Evolutionary conservation across 2,797 vertebrate genomes (phyloP), one percentile per base, ranked within the genome.

Genomic region (Aldrovandia affinis): DNA sequence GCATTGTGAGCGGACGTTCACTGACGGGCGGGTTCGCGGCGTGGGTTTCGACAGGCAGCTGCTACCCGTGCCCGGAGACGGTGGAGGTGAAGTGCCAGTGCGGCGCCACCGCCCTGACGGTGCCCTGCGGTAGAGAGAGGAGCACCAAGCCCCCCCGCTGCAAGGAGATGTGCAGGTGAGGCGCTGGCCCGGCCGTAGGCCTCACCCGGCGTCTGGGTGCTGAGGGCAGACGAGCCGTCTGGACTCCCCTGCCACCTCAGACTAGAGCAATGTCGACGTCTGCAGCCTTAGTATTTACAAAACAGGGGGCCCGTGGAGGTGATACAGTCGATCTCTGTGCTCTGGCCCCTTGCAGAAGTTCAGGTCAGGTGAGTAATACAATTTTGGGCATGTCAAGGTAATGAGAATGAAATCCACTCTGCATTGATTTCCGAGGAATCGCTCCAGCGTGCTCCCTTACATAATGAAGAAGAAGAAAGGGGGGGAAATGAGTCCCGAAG

Each of bases 101-200:
- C 84, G 92, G 96, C 0, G 92, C 90, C 8, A 94, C 96, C 0
- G 91, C 94, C 50, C 88, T 97, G 70, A 94, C 91, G 1, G 97
- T 99, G 18, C 97, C 97, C 0, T 99, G 98, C 91, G 98, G 98
- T 20, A 93, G 98, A 83, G 98, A 99, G 89, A 94, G 95, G 5
- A 98, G 91, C 90, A 99, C 98, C 84, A 97, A 93, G 63, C 96
- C 98, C 0, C 98, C 98, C 0, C 96, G 93, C 75, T 99, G 98
- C 89, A 98, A 95, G 86, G 96, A 97, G 82, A 86, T 94, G 0
- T 99, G 98, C 96, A 96, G 96, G 98, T 98, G 85, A 82, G 93
- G 14, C 10, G 25, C 36, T 2, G 0, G 57, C 54, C n/a, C 54
- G 1, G 7, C 20, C 1, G 22, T 30, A 65, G 75, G 6, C 15